A percentile compares a stretch with the other conserved stretches of the same genome.
Evolutionary conservation across 2,113 vertebrate genomes (phyloP).

Genomic region (Lepus timidus): DNA sequence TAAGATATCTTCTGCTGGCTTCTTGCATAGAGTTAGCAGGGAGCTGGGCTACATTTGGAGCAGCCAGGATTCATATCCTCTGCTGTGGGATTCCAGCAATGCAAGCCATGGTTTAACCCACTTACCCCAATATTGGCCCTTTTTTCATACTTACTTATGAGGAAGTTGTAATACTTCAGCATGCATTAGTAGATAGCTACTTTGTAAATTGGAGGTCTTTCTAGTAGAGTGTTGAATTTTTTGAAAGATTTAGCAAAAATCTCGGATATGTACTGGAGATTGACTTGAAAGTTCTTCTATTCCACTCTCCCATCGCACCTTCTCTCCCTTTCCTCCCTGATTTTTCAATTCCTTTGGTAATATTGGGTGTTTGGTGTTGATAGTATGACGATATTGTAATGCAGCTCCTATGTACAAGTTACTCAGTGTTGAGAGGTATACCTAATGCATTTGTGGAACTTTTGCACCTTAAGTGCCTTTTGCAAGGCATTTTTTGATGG

Average conservation of each 20-base stretch:
- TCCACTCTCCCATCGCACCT: accelerated
- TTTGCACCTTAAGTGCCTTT: not conserved
- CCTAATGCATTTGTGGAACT: not conserved
- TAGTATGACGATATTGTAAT: not conserved
- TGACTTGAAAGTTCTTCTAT: not conserved
- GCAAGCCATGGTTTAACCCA: too few relatives aligned
- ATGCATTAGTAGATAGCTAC: not conserved
- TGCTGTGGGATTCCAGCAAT: too few relatives aligned
- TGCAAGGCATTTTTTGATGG: not conserved
- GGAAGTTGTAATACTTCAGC: not conserved
- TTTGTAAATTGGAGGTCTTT: not conserved
- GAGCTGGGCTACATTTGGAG: too few relatives aligned
- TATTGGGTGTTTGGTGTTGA: not conserved
- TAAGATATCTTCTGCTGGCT: too few relatives aligned
- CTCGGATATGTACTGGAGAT: not conserved
- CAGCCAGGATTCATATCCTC: too few relatives aligned
- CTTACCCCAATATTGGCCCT: too few relatives aligned
- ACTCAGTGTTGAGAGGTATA: not conserved
- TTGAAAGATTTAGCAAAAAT: not conserved
- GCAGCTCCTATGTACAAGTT: not conserved
- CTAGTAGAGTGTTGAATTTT: not conserved
- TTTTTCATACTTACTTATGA: not conserved
- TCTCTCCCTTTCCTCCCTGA: not conserved
- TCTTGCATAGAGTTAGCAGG: too few relatives aligned
- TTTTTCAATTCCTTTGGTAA: not conserved